A percentile compares a stretch with the other conserved stretches of the same genome.
Evolutionary conservation across 2,113 vertebrate genomes (phyloP).

Genomic region (Heliornis fulica): DNA sequence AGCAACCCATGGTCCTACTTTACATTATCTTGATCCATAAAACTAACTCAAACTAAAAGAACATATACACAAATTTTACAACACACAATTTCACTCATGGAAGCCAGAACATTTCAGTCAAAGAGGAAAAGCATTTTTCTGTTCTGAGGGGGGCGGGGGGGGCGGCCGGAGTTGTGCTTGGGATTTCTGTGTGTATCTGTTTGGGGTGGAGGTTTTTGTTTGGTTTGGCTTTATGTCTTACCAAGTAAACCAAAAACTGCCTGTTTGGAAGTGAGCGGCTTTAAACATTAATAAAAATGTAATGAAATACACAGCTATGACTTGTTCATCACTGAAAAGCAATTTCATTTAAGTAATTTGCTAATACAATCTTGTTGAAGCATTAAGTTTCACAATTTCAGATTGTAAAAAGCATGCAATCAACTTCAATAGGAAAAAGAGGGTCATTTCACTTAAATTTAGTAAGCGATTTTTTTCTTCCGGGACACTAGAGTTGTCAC

Average conservation of each 20-base stretch:
- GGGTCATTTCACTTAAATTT: neutral
- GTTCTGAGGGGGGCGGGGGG: no score
- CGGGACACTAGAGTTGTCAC: neutral
- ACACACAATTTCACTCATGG: neutral
- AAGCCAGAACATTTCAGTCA: neutral
- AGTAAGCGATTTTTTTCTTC: neutral
- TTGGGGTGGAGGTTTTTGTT: no score
- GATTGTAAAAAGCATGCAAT: neutral
- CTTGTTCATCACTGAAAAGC: neutral
- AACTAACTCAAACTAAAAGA: neutral
- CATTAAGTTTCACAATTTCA: neutral
- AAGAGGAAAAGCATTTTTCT: neutral
- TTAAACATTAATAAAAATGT: neutral
- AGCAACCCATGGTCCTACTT: neutral
- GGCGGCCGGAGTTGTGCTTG: no score
- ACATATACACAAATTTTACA: neutral
- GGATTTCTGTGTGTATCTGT: no score
- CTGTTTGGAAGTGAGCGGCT: neutral
- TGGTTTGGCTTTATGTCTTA: no score
- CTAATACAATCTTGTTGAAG: neutral
- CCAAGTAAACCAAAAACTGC: neutral
- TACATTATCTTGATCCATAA: neutral
- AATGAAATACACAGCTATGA: neutral
- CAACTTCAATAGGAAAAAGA: neutral
- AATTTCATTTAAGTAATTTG: neutral